Percentiles rank a stretch among this genome's conserved stretches.
These are phyloP conservation scores for Anguilla megastoma DNA, from an alignment of 2,797 vertebrate species.

Conservation along the genomic window DNA sequence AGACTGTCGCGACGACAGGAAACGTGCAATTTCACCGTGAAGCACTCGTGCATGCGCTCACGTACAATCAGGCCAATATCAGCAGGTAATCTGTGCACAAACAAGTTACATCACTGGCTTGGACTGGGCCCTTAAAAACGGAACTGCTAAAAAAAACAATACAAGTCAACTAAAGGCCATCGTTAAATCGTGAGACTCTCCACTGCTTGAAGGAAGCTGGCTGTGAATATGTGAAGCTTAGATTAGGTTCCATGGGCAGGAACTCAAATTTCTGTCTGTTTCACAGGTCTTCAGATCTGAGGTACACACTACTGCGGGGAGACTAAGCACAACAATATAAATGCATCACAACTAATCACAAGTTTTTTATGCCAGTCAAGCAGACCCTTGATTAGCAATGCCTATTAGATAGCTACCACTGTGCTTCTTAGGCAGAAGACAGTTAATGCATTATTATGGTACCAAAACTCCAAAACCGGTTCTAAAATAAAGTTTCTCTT, in stretches of 20 bases:
- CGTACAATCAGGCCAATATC: slow-evolving; percentile 9
- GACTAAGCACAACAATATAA: neutral
- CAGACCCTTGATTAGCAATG: neutral
- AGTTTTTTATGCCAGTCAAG: neutral
- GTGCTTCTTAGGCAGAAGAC: neutral
- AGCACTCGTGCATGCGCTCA: slow-evolving; percentile 4
- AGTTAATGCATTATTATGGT: neutral
- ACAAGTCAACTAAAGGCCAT: slow-evolving; percentile 25
- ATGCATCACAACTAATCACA: neutral
- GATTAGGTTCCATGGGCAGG: slow-evolving; percentile 25
- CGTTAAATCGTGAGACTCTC: slow-evolving; percentile 16
- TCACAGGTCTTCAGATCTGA: neutral
- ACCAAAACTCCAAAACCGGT: neutral
- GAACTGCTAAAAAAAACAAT: slow-evolving; percentile 38
- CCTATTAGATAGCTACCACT: neutral
- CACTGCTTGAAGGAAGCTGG: slow-evolving; percentile 31
- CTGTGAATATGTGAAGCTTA: slow-evolving; percentile 17
- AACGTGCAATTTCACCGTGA: neutral
- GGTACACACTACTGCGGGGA: neutral
- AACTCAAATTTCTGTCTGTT: slow-evolving; percentile 17
- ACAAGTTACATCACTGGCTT: slow-evolving; percentile 37
- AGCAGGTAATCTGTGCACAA: slow-evolving; percentile 18
- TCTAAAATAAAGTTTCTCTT: neutral
- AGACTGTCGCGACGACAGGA: neutral
- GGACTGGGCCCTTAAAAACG: slow-evolving; percentile 30